Evolutionary conservation across 2,888 invertebrate species (phyloP).

Genomic region (Xestia sexstrigata): DNA sequence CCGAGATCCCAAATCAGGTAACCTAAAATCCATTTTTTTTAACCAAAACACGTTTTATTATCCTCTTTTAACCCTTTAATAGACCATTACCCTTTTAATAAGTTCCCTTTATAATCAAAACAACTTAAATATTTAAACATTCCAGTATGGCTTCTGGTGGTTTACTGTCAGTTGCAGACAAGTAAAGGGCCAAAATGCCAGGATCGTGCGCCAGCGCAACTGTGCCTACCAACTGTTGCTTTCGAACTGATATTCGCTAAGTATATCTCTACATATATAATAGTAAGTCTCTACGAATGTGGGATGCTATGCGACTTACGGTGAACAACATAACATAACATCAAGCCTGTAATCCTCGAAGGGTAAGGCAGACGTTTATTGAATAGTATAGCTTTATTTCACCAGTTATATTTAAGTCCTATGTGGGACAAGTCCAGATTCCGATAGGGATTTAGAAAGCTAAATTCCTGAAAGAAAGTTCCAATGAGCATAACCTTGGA

Average conservation of each 20-base stretch:
- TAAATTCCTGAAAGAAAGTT: background rate
- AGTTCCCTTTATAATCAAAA: constrained; percentile 15
- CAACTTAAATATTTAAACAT: constrained; percentile 10
- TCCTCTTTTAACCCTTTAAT: background rate
- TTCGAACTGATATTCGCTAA: constrained; percentile 28
- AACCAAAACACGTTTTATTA: background rate
- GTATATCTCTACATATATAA: constrained; percentile 14
- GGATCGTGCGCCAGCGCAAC: constrained; percentile 71
- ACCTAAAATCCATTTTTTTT: background rate
- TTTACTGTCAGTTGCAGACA: constrained; percentile 56
- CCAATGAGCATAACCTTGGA: background rate
- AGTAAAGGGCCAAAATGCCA: constrained; percentile 73
- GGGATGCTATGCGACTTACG: background rate
- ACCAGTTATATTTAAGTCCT: background rate
- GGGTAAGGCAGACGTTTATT: background rate
- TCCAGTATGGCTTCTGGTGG: constrained; percentile 31
- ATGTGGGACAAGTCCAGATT: background rate
- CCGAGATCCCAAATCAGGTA: background rate
- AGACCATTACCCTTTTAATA: background rate
- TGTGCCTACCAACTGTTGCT: constrained; percentile 29
- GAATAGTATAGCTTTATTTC: background rate
- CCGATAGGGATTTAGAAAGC: too few species aligned
- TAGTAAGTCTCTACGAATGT: constrained; percentile 11
- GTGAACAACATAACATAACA: background rate
- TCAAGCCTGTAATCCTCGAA: background rate